These are phyloP conservation scores for Blera fallax DNA, from an alignment of 2,888 invertebrate species.

Conservation along the genomic window DNA sequence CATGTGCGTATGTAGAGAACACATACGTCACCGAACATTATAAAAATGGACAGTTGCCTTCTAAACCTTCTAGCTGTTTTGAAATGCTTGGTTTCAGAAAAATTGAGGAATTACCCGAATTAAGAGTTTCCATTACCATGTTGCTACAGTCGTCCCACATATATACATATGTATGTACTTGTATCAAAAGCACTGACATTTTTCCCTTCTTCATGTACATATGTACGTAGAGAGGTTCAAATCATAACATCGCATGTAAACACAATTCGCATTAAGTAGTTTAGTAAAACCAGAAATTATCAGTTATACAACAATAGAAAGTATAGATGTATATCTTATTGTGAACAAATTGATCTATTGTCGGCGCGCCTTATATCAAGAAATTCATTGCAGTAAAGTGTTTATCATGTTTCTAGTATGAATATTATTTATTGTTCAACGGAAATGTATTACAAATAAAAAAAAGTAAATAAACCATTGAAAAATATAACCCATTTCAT, in stretches of 20 bases:
- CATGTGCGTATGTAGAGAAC: too few relatives aligned
- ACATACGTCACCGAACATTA: too few relatives aligned
- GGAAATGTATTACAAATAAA: neutral
- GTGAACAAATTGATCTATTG: neutral
- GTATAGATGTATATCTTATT: neutral
- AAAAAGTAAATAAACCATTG: constrained; percentile 8
- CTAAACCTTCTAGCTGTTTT: too few relatives aligned
- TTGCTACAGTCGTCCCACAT: too few relatives aligned
- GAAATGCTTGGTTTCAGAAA: too few relatives aligned
- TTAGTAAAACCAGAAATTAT: neutral
- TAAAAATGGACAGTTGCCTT: too few relatives aligned
- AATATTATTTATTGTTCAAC: neutral
- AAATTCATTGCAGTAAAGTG: neutral
- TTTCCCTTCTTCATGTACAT: too few relatives aligned
- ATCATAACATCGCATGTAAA: neutral
- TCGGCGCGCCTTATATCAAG: neutral
- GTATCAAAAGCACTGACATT: too few relatives aligned
- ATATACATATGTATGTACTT: too few relatives aligned
- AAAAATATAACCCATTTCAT: neutral
- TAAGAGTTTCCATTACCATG: too few relatives aligned
- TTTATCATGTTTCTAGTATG: neutral
- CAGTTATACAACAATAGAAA: neutral
- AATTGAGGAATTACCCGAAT: too few relatives aligned
- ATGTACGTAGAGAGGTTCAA: too few relatives aligned
- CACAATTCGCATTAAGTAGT: neutral